A percentile compares a stretch with the other conserved stretches of the same genome.
Evolutionary conservation across 1,140 invertebrate species (phyloP).

Genomic region (Plutomurus gul): DNA sequence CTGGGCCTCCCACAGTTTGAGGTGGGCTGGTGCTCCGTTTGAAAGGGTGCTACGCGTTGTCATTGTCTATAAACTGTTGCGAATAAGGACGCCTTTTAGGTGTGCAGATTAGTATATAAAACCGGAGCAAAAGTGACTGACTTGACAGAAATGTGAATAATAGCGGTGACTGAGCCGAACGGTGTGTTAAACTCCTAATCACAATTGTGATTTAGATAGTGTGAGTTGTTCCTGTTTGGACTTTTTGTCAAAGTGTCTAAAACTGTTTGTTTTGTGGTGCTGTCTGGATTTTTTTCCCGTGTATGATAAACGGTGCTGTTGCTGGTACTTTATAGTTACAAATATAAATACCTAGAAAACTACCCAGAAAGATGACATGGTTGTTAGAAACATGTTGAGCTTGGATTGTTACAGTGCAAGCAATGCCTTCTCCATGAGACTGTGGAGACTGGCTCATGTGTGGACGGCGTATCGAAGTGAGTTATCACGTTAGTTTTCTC

Average conservation of each 20-base stretch:
- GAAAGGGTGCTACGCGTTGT: too few species aligned
- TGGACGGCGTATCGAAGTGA: conserved; percentile 55
- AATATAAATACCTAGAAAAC: conserved; percentile 14
- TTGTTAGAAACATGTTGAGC: conserved; percentile 54
- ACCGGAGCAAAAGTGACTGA: too few species aligned
- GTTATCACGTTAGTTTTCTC: conserved; percentile 17
- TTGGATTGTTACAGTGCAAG: conserved; percentile 54
- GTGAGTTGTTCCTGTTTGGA: not conserved
- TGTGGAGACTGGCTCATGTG: conserved; percentile 54
- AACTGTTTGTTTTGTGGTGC: conserved; percentile 3
- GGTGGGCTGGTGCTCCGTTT: too few species aligned
- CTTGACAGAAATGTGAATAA: too few species aligned
- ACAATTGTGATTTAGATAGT: too few species aligned
- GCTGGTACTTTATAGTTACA: not conserved
- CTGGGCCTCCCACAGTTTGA: too few species aligned
- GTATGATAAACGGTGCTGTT: conserved; percentile 10
- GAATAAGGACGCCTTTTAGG: too few species aligned
- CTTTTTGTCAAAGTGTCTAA: not conserved
- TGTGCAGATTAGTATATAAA: too few species aligned
- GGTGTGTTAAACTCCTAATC: too few species aligned
- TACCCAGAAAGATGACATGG: conserved; percentile 51
- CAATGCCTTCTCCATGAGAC: conserved; percentile 54
- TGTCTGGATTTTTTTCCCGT: not conserved
- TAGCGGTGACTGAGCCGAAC: too few species aligned
- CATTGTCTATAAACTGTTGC: too few species aligned